Percentiles rank a stretch among this genome's conserved stretches.
phyloP scores from a whole-genome alignment of 2,113 vertebrate genomes.

The Spheniscus mendiculus region DNA sequence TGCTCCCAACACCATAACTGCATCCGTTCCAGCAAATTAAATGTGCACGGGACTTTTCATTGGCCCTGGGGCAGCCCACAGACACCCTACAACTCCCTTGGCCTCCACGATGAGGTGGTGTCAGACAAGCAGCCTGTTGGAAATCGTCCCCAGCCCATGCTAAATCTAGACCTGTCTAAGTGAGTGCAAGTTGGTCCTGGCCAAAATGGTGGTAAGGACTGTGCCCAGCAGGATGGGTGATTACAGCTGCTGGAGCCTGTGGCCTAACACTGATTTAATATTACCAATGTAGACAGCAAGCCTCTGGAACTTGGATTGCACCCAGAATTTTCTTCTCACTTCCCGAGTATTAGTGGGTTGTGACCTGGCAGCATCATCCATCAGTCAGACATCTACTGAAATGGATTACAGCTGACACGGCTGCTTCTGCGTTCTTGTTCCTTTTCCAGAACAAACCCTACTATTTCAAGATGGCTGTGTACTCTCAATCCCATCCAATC shows the following conservation, averaged over 20 bases:
- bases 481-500: not conserved
- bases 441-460: not conserved
- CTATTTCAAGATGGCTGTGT: not conserved
- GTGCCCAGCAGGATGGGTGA: not conserved
- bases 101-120: fast-evolving
- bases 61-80: not conserved
- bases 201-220: not conserved
- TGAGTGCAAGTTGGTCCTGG: not conserved
- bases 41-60: not conserved
- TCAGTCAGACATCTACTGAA: not conserved
- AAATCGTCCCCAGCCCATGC: not conserved
- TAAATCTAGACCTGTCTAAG: not conserved
- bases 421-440: not conserved
- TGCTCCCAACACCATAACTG: not conserved
- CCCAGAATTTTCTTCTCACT: not conserved
- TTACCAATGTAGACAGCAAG: not conserved
- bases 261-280: not conserved
- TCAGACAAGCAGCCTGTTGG: not conserved
- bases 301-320: not conserved
- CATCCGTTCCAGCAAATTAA: not conserved
- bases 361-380: not conserved
- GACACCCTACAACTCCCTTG: not conserved
- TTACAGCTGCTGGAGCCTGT: not conserved
- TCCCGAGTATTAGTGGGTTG: not conserved
- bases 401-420: fast-evolving